A percentile compares a stretch with the other conserved stretches of the same genome.
Evolutionary conservation across 2,113 vertebrate genomes (phyloP).

Genomic region (Machaerirhynchus nigripectus): DNA sequence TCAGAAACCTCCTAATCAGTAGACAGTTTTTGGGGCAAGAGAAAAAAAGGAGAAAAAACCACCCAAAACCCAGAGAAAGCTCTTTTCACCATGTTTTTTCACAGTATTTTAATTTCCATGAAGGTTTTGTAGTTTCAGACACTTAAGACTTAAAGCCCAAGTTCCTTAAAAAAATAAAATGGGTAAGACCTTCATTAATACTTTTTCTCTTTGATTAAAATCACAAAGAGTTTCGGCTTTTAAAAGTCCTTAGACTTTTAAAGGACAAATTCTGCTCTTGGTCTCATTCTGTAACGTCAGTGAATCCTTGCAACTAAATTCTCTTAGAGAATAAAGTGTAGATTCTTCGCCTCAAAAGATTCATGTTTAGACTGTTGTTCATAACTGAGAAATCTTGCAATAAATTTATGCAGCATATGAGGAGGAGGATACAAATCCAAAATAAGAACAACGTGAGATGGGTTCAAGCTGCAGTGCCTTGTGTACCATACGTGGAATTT

Average conservation of each 20-base stretch:
- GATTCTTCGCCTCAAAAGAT: background rate
- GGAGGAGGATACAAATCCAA: background rate
- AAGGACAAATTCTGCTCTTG: background rate
- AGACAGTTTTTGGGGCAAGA: accelerated
- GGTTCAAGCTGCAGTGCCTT: background rate
- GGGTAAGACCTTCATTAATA: background rate
- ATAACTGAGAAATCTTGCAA: background rate
- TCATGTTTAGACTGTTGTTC: background rate
- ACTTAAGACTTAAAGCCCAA: background rate
- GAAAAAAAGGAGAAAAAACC: accelerated
- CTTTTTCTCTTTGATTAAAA: background rate
- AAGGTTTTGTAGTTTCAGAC: background rate
- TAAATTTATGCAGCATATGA: background rate
- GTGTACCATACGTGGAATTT: background rate
- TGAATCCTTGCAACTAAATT: background rate
- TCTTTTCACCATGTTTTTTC: background rate
- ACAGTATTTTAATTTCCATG: background rate
- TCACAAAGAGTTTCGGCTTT: background rate
- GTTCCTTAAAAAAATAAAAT: background rate
- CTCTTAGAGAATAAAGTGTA: background rate
- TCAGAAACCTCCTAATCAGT: background rate
- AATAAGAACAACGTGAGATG: background rate
- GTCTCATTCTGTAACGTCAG: background rate
- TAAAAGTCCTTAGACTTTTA: background rate
- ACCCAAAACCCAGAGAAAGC: background rate